Conservation (phyloP, 2,113 vertebrate species). For the Aleadryas rufinucha region DNA sequence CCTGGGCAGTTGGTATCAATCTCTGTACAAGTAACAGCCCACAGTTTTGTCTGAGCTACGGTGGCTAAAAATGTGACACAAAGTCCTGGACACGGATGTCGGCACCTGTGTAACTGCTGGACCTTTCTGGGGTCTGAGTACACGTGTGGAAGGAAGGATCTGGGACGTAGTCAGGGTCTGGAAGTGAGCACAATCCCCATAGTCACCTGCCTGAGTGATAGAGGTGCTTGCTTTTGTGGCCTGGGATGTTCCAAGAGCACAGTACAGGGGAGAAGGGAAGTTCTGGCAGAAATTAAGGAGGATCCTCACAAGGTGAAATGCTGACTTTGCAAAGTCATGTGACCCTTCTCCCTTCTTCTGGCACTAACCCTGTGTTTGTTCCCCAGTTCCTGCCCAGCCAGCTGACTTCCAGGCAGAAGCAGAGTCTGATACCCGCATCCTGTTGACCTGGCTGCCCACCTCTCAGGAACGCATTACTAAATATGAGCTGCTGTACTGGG, state of each 20-base stretch:
- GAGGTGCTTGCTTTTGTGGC: neutral
- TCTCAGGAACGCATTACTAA: conserved; percentile 86
- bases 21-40: neutral
- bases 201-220: neutral
- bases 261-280: neutral
- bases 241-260: neutral
- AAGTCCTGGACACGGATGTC: neutral
- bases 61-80: neutral
- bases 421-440: conserved; percentile 89
- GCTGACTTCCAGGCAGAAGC: conserved; percentile 89
- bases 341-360: neutral
- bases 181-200: accelerated
- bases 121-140: neutral
- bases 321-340: neutral
- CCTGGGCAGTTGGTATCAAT: neutral
- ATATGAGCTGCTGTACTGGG: conserved; percentile 92
- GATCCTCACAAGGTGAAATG: neutral
- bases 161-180: neutral
- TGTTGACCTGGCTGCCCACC: conserved; percentile 89
- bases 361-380: conserved; percentile 2
- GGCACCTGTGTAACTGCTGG: accelerated
- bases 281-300: neutral
- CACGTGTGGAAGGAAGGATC: neutral
- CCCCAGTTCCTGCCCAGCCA: conserved; percentile 88
- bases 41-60: neutral